These are phyloP conservation scores for Pseudorectes ferrugineus DNA, from an alignment of 2,113 vertebrate genomes.

Conservation along the genomic window DNA sequence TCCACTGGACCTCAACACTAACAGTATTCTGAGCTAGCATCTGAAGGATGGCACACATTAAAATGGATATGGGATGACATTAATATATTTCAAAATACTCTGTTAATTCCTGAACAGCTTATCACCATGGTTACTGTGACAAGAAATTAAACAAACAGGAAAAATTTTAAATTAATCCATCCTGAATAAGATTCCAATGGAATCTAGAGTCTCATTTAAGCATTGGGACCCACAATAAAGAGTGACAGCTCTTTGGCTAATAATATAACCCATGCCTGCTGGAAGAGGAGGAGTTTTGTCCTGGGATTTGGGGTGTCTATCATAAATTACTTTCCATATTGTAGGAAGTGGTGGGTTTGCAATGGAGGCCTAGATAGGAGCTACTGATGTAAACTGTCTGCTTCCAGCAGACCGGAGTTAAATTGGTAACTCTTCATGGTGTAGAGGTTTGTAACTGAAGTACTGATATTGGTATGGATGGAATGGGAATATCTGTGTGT, in stretches of 20 bases:
- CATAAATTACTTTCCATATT: neutral
- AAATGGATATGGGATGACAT: neutral
- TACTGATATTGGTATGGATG: neutral
- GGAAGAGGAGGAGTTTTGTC: neutral
- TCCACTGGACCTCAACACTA: neutral
- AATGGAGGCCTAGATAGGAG: neutral
- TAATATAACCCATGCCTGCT: neutral
- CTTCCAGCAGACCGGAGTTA: neutral
- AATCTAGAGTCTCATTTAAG: neutral
- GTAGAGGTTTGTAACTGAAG: neutral
- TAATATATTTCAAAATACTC: neutral
- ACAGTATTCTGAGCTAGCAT: neutral
- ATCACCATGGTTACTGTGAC: conserved; percentile 1
- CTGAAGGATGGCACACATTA: neutral
- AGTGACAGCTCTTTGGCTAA: neutral
- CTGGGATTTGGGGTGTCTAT: neutral
- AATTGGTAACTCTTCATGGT: neutral
- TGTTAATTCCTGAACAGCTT: conserved; percentile 15
- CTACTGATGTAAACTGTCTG: neutral
- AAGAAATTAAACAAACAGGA: conserved; percentile 5
- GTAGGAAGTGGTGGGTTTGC: neutral
- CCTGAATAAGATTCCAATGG: neutral
- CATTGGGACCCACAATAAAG: neutral
- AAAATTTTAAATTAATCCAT: neutral
- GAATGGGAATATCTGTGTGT: neutral